Base-by-base conservation (phyloP, 2,888 invertebrate genomes). In the Phengaris arion region DNA sequence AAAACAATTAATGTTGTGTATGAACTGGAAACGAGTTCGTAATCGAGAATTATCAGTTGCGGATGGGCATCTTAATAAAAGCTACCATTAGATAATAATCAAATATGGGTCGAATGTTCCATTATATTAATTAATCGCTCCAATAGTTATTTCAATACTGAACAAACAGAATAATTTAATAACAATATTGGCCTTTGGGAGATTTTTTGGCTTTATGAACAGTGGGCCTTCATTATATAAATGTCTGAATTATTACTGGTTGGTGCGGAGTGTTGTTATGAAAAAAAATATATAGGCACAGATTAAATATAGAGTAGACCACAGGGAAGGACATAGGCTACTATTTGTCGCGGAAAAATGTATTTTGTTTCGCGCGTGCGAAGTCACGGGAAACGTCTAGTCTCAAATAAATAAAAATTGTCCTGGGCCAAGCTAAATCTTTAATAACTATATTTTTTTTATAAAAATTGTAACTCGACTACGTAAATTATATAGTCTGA, bases 91-190 rank as follows among this genome's bases (percentile, higher is more conserved):
- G 51, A 72, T 70, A 51, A 70, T 51, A 51, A 70, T 51, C 70
- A 51, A 70, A 22, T 52, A 72, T 52, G 52, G 35, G 22, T 54
- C 72, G 35, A 54, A 52, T 72, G 72, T 54, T 35, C 72, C 52
- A 72, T 52, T 72, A 22, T 72, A 72, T 72, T 72, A 72, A 72
- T 72, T 72, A 54, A 35, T 72, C 52, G 72, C 35, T 6, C 52
- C 52, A 72, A 51, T 72, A 72, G 54, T 10, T 72, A 52, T 72
- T 12, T 10, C 51, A 52, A 70, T 70, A 51, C 13, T 35, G 64
- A 45, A 51, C 51, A 70, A 48, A 70, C 51, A 9, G 70, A 70
- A 70, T 51, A 48, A 70, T 51, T 70, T 70, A 48, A 70, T 15
- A 15, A 51, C 45, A 70, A 48, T 70, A 48, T 48, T 70, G 22